Conservation (phyloP, 2,113 vertebrate species). For the Kryptolebias marmoratus region DNA sequence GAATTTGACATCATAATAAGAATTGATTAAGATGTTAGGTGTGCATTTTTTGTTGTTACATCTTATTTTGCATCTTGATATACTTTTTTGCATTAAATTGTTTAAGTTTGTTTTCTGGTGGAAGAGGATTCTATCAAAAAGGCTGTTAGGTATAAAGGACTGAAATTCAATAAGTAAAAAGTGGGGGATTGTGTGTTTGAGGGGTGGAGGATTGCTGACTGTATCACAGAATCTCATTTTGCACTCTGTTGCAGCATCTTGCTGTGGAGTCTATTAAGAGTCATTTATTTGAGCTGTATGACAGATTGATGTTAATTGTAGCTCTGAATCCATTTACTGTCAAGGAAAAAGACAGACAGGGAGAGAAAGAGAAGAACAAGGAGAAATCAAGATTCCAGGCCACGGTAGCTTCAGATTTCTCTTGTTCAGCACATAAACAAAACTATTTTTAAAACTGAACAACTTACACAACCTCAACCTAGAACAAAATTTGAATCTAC, state of each 20-base stretch:
- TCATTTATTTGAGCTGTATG: slow-evolving; percentile 58
- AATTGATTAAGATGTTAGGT: too few species aligned
- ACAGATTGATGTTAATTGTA: slow-evolving; percentile 66
- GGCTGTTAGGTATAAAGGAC: not conserved
- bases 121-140: slow-evolving; percentile 3
- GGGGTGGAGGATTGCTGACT: slow-evolving; percentile 5
- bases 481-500: too few species aligned
- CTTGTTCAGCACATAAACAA: not conserved
- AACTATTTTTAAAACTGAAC: not conserved
- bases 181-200: slow-evolving; percentile 5
- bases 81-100: too few species aligned
- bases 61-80: not conserved
- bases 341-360: slow-evolving; percentile 25
- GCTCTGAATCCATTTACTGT: slow-evolving; percentile 56
- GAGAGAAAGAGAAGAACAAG: not conserved
- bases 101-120: not conserved
- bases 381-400: not conserved
- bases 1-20: too few species aligned
- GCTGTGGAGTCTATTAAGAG: slow-evolving; percentile 60
- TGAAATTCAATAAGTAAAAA: slow-evolving; percentile 19
- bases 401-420: not conserved
- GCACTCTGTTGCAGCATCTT: slow-evolving; percentile 48
- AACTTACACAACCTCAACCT: too few species aligned
- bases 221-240: slow-evolving; percentile 24
- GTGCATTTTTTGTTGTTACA: not conserved